A percentile compares a stretch with the other conserved stretches of the same genome.
These are phyloP conservation scores for Notocelia uddmanniana DNA, from an alignment of 2,888 invertebrate genomes.

Conservation along the genomic window DNA sequence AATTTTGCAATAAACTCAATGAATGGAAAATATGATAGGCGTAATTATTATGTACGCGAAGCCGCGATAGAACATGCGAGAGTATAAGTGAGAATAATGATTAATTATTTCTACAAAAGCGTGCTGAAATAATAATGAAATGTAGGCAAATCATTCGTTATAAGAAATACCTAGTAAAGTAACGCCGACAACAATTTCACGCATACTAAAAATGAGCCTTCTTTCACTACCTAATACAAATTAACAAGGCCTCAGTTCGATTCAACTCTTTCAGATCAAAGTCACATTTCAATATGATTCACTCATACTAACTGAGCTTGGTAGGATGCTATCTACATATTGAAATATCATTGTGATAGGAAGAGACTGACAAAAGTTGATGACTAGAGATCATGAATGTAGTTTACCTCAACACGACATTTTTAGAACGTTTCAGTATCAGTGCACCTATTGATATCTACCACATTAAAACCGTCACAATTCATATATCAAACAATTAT, in stretches of 20 bases:
- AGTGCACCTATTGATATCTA: background rate
- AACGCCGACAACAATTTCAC: background rate
- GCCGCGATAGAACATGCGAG: background rate
- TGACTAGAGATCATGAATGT: background rate
- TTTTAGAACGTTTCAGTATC: background rate
- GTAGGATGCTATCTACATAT: background rate
- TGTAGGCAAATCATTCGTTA: background rate
- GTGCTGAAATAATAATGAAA: constrained; percentile 6
- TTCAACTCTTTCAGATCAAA: background rate
- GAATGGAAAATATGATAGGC: constrained; percentile 49
- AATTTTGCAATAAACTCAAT: constrained; percentile 67
- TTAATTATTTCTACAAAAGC: constrained; percentile 13
- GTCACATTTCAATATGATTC: background rate
- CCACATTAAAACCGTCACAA: no score
- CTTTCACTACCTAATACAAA: background rate
- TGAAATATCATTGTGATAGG: background rate
- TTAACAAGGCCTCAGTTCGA: background rate
- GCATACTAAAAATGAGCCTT: background rate
- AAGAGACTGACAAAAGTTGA: background rate
- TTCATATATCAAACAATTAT: background rate
- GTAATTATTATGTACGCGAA: constrained; percentile 30
- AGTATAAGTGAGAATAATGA: background rate
- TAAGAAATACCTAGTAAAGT: background rate
- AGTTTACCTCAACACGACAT: background rate
- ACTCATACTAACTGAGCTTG: background rate